A percentile compares a stretch with the other conserved stretches of the same genome.
Evolutionary conservation across 2,888 invertebrate species (phyloP).

Genomic region (Diarsia rubi): DNA sequence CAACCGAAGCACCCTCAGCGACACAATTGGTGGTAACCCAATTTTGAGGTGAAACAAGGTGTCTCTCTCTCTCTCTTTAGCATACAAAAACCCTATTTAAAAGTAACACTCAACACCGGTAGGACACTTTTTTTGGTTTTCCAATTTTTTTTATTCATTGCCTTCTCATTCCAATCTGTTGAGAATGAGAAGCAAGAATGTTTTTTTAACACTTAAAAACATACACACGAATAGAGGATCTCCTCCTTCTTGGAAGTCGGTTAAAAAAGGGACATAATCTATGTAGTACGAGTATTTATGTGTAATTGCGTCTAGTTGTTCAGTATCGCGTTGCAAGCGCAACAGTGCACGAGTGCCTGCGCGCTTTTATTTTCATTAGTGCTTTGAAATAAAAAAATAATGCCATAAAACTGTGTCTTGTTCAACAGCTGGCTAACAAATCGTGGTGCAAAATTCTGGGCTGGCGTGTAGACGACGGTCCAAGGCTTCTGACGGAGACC

Average conservation of each 20-base stretch:
- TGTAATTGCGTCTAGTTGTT: not conserved
- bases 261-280: not conserved
- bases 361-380: not conserved
- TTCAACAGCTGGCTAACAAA: constrained; percentile 95
- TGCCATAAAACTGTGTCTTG: not conserved
- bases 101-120: too few species aligned
- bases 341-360: not conserved
- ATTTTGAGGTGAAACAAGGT: too few species aligned
- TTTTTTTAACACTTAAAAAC: too few species aligned
- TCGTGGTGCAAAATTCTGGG: constrained; percentile 96
- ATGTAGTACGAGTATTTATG: not conserved
- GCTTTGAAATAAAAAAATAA: not conserved
- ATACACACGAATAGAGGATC: too few species aligned
- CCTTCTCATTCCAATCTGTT: too few species aligned
- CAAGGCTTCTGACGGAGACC: constrained; percentile 80
- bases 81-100: too few species aligned
- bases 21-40: not conserved
- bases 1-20: not conserved
- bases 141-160: too few species aligned
- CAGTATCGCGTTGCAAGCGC: constrained; percentile 2
- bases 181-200: too few species aligned
- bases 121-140: too few species aligned
- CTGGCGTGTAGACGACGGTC: constrained; percentile 85
- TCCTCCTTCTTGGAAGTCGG: too few species aligned
- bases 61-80: too few species aligned